phyloP scores from a whole-genome alignment of 2,888 invertebrate species.

The Pachycephus smyrnensis region DNA sequence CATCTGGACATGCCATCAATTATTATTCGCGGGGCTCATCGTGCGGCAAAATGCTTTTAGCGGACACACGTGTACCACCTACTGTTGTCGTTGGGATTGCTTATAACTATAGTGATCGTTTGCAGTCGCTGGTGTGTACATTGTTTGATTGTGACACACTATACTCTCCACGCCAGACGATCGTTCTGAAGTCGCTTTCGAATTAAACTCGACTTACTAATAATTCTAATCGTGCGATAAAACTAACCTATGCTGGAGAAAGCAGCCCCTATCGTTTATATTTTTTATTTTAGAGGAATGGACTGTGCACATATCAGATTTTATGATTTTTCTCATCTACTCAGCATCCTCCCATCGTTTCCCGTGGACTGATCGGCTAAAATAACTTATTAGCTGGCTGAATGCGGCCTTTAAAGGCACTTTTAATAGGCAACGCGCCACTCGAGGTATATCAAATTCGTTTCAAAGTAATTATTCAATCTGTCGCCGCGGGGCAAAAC shows the following conservation, averaged over 20 bases:
- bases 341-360: not conserved
- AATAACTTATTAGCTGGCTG: conserved; percentile 9
- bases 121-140: not conserved
- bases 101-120: not conserved
- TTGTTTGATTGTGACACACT: not conserved
- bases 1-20: not conserved
- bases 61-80: no score
- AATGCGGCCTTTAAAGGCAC: conserved; percentile 6
- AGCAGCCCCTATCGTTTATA: not conserved
- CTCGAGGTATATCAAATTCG: conserved; percentile 8
- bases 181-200: not conserved
- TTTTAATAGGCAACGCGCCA: conserved; percentile 5
- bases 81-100: not conserved
- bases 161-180: not conserved
- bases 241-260: not conserved
- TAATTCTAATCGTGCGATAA: not conserved
- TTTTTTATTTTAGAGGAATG: not conserved
- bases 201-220: not conserved
- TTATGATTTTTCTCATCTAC: not conserved
- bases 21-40: not conserved
- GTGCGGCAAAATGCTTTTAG: no score
- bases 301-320: not conserved
- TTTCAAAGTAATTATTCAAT: conserved; percentile 10
- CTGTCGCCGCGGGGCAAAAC: conserved; percentile 3
- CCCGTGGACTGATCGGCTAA: not conserved